Percentiles rank a stretch among this genome's conserved stretches.
Evolutionary conservation across 1,140 invertebrate species (phyloP).

Genomic region (Aphelinus certus): DNA sequence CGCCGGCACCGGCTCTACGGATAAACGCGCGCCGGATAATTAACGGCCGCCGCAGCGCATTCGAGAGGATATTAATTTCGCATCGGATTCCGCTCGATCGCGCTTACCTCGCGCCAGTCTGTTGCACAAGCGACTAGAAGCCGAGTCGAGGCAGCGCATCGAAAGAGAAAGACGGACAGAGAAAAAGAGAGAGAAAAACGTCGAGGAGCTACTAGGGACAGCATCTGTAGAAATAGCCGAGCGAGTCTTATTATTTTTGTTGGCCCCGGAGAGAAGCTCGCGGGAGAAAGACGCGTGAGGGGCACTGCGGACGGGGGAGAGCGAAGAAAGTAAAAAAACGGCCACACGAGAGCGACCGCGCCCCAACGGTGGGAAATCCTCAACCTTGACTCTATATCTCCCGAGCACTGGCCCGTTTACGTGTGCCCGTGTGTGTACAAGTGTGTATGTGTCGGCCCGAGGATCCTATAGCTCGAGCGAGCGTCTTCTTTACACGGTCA

Average conservation of each 20-base stretch:
- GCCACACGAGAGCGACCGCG: constrained; percentile 12
- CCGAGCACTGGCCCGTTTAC: constrained; percentile 10
- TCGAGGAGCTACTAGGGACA: neutral
- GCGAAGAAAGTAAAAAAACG: neutral
- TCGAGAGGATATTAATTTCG: constrained; percentile 33
- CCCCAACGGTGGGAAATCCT: constrained; percentile 30
- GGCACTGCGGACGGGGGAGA: no score
- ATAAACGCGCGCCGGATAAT: neutral
- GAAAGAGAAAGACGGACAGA: neutral
- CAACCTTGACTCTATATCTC: constrained; percentile 37
- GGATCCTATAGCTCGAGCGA: neutral
- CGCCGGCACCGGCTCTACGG: neutral
- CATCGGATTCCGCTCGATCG: constrained; percentile 26
- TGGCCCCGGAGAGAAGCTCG: neutral
- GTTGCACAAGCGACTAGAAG: no score
- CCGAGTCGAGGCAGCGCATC: no score
- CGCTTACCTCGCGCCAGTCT: neutral
- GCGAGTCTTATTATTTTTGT: constrained; percentile 21
- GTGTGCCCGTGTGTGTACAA: neutral
- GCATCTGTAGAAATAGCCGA: constrained; percentile 36
- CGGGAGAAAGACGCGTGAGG: no score
- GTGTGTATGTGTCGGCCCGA: no score
- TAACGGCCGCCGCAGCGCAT: neutral
- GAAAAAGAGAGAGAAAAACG: constrained; percentile 21
- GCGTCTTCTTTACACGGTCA: constrained; percentile 36